Evolutionary conservation across 2,888 invertebrate genomes (phyloP), one percentile per base, ranked within the genome.

Genomic region (Plemyria rubiginata): DNA sequence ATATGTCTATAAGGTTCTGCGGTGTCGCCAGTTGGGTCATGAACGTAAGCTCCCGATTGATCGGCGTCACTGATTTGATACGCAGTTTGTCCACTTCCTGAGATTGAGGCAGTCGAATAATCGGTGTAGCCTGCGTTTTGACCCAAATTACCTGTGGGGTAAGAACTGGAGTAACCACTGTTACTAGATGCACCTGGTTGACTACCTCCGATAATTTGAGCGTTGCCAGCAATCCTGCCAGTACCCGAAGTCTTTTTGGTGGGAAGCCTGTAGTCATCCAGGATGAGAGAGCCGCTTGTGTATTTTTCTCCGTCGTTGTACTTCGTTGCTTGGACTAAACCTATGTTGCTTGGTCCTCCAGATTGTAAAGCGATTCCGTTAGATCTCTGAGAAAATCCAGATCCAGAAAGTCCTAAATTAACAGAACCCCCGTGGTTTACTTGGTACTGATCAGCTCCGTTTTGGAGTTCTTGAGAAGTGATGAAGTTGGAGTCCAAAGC

Each of bases 1-100:
- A 82, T 70, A 65, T 93, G 93, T 62, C 76, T 84, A 70, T 93
- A 93, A 15, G 92, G 91, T 60, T 82, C 85, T 1, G 91, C 92
- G 43, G 84, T 80, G 62, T 93, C 93, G 36, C 93, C 93, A 4
- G 89, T 77, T 64, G 92, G 87, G 68, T 93, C 93, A 67, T 93
- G 93, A 3, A 90, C 80, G 69, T 93, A 93, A 1, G 86, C 85
- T n/a, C 93, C 93, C 13, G 91, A 85, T 54, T 85, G 77, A 41
- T 88, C 86, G 32, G 77, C 78, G n/a, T 87, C 77, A 36, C 66
- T 68, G 41, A 71, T 79, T 69, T 85, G 78, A 54, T 82, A 82
- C 43, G 77, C 75, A 53, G 69, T 66, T 52, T 78, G 75, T 11
- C 73, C 73, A 52, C 54, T 68, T 7, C 70, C 69, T 28, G 69